Base-by-base conservation (phyloP, 53 echinoderm and acorn worm genomes). In the Hippasteria phrygiana region DNA sequence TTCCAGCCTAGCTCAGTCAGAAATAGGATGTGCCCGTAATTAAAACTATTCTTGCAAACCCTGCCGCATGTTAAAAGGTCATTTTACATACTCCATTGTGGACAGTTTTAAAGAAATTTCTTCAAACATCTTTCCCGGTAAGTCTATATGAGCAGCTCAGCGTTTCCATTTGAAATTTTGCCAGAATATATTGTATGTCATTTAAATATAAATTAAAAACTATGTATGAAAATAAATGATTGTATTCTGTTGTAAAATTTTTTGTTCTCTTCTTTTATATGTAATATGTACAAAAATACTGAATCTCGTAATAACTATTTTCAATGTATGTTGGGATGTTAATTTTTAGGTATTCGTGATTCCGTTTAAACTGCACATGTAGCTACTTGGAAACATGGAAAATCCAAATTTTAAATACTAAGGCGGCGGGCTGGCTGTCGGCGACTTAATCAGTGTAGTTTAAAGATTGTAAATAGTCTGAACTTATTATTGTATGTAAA, bases 161-260 rank as follows among this genome's bases (percentile, higher is more conserved):
- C 4, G 1, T 17, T 26, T 3, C 26, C 7, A 59, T 26, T 24
- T 24, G 2, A 56, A 47, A 31, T 18, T 36, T 20, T 53, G 43
- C 48, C 48, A 76, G 31, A 79, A 26, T 62, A 26, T 59, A 79
- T 62, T 79, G 56, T 56, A 39, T 56, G 39, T 6, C 2, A n/a
- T 24, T 41, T 79, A 34, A 56, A 36, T 39, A 22, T 38, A 54
- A 55, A 14, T 78, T 24, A 34, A 78, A 1, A 12, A 5, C 11
- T 33, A 29, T 66, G 67, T 66, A 66, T 14, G 34, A n/a, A 42
- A 9, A 33, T 42, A 4, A 41, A 22, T 40, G 43, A 22, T 10
- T 73, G 73, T 73, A 73, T 73, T 73, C 73, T 73, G 9, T 7
- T 73, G 41, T 73, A 43, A n/a, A 73, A 40, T n/a, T 41, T 40